phyloP scores from a whole-genome alignment of 2,113 vertebrate genomes.

The Mesocricetus auratus region DNA sequence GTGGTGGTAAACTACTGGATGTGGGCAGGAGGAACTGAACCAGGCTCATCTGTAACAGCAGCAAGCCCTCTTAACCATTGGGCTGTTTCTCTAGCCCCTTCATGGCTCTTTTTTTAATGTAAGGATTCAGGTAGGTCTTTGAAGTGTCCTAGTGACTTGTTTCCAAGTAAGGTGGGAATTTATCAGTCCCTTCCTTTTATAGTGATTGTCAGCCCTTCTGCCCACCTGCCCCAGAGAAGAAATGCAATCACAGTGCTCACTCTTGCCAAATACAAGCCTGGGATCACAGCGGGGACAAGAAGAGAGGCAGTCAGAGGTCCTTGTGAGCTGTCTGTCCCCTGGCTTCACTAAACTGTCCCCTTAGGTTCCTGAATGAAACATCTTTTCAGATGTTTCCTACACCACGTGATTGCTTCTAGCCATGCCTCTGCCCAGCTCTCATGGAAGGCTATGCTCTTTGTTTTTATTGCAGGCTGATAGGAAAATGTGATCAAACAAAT shows the following conservation, averaged over 20 bases:
- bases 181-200: neutral
- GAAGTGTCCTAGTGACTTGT: neutral
- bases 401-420: neutral
- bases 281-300: too few relatives aligned
- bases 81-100: neutral
- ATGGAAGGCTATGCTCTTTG: neutral
- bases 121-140: neutral
- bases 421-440: neutral
- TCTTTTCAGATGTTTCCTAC: neutral
- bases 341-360: neutral
- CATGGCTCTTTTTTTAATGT: neutral
- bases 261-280: neutral
- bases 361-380: neutral
- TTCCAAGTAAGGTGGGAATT: neutral
- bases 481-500: constrained; percentile 40
- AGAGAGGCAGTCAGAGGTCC: neutral
- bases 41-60: neutral
- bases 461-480: constrained; percentile 19
- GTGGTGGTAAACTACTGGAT: neutral
- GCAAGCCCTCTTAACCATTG: neutral
- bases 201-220: neutral
- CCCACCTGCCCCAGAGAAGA: neutral
- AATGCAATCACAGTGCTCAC: neutral
- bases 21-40: neutral
- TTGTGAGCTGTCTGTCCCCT: rapidly evolving